A percentile compares a stretch with the other conserved stretches of the same genome.
Evolutionary conservation across 2,888 invertebrate species (phyloP).

Genomic region (Drosophila prolongata): DNA sequence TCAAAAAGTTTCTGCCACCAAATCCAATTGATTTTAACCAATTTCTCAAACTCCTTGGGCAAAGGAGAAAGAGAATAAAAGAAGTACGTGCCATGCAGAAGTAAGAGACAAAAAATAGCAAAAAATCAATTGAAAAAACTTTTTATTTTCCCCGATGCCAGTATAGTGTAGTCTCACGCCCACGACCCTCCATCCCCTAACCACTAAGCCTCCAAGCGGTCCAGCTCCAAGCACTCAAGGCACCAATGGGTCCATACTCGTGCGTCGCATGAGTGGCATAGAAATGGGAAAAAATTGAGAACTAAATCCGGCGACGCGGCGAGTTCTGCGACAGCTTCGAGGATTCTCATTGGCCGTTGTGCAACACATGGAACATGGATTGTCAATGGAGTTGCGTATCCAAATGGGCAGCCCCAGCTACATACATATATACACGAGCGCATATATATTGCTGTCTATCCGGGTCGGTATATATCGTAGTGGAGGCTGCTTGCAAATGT

Average conservation of each 20-base stretch:
- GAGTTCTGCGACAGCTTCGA: conserved; percentile 63
- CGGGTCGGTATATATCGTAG: conserved; percentile 18
- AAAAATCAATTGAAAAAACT: conserved; percentile 79
- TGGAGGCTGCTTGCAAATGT: conserved; percentile 62
- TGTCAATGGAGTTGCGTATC: conserved; percentile 74
- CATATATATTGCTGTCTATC: conserved; percentile 37
- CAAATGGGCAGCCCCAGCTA: conserved; percentile 52
- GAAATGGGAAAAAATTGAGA: conserved; percentile 64
- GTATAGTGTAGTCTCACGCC: conserved; percentile 39
- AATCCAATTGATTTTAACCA: conserved; percentile 80
- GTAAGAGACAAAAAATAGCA: conserved; percentile 69
- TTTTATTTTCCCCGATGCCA: conserved; percentile 45
- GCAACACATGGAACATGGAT: conserved; percentile 76
- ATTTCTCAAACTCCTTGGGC: conserved; percentile 58
- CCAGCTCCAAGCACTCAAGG: conserved; percentile 47
- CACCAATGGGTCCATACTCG: conserved; percentile 39
- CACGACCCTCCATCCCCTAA: conserved; percentile 12
- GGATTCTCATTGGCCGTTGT: conserved; percentile 71
- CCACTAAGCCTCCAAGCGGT: conserved; percentile 8
- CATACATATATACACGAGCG: conserved; percentile 17
- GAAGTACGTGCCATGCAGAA: conserved; percentile 61
- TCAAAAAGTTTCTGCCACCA: conserved; percentile 57
- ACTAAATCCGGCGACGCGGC: conserved; percentile 63
- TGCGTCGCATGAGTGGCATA: conserved; percentile 78
- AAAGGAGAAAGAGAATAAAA: conserved; percentile 19